These are phyloP conservation scores for Trichopria drosophilae DNA, from an alignment of 2,888 invertebrate genomes.

Conservation along the genomic window DNA sequence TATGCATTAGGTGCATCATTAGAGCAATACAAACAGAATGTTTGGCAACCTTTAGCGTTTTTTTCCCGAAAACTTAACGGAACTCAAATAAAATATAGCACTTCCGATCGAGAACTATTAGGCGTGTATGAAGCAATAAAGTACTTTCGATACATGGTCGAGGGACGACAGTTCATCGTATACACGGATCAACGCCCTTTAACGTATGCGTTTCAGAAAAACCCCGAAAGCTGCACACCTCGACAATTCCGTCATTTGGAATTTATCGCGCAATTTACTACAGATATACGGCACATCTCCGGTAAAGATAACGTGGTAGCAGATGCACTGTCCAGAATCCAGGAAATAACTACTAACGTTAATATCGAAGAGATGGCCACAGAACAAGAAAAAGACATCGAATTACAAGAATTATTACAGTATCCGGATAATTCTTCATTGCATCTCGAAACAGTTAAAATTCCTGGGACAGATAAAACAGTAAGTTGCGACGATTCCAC, in stretches of 20 bases:
- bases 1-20: too few relatives aligned
- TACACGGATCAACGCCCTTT: slow-evolving; percentile 3
- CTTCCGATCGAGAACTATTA: slow-evolving; percentile 40
- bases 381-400: slow-evolving; percentile 2
- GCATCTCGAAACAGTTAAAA: slow-evolving; percentile 3
- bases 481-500: slow-evolving; percentile 1
- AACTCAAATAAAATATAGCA: slow-evolving; percentile 39
- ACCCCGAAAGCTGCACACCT: slow-evolving; percentile 23
- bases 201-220: slow-evolving; percentile 3
- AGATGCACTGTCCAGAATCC: slow-evolving; percentile 22
- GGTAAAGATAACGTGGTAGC: slow-evolving; percentile 26
- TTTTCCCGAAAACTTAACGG: too few relatives aligned
- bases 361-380: slow-evolving; percentile 5
- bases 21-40: too few relatives aligned
- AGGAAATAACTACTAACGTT: slow-evolving; percentile 3
- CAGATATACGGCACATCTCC: slow-evolving; percentile 20
- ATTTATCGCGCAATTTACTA: slow-evolving; percentile 26
- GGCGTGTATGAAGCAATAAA: not conserved
- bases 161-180: slow-evolving; percentile 7
- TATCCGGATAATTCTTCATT: too few relatives aligned
- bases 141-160: slow-evolving; percentile 6
- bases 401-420: too few relatives aligned
- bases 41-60: too few relatives aligned
- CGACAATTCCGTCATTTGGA: slow-evolving; percentile 26
- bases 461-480: not conserved